phyloP scores from a whole-genome alignment of 2,113 vertebrate species.

The Pterocles gutturalis region DNA sequence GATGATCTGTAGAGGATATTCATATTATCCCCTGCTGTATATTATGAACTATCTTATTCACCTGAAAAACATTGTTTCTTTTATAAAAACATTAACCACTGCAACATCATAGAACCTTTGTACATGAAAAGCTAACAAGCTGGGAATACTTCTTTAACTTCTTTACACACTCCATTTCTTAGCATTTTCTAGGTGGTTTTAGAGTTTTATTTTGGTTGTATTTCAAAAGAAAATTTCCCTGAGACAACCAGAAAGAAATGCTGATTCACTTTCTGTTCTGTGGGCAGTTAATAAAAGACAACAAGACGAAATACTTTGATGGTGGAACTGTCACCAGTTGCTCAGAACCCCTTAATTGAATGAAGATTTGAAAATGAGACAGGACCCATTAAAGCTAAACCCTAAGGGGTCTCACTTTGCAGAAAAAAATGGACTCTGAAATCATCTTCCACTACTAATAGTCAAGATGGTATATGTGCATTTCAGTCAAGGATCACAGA shows the following conservation, averaged over 20 bases:
- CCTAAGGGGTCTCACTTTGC: neutral
- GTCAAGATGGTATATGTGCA: neutral
- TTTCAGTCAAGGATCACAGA: neutral
- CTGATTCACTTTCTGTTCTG: neutral
- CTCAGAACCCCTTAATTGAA: neutral
- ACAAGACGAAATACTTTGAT: neutral
- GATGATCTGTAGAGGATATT: neutral
- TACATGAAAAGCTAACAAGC: neutral
- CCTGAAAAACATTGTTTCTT: neutral
- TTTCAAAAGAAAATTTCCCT: neutral
- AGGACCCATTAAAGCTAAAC: neutral
- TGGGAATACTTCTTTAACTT: neutral
- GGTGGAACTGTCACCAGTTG: neutral
- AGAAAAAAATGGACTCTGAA: neutral
- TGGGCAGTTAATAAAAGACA: neutral
- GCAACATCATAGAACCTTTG: neutral
- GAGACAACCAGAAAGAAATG: neutral
- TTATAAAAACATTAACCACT: neutral
- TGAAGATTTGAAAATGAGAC: neutral
- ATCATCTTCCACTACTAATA: neutral
- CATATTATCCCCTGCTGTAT: neutral
- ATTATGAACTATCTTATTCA: neutral
- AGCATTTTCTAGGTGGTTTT: neutral
- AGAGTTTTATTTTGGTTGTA: neutral
- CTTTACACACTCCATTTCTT: neutral